Evolutionary conservation across 1,140 invertebrate species (phyloP).

Genomic region (Monochamus saltuarius): DNA sequence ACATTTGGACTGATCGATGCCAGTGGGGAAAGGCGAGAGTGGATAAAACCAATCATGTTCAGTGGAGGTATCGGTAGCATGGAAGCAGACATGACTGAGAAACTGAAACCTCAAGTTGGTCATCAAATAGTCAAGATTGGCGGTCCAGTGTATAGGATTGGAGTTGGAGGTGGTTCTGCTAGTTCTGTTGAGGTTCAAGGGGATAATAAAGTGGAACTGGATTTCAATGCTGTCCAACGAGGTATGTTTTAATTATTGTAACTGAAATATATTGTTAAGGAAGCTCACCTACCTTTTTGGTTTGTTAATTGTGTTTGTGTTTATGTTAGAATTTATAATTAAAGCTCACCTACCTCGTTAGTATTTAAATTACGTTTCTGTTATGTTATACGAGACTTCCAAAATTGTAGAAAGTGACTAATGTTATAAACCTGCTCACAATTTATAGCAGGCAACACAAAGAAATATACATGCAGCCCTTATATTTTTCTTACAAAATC

Average conservation of each 20-base stretch:
- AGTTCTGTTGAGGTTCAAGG: constrained; percentile 93
- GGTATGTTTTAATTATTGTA: constrained; percentile 21
- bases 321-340: too few relatives aligned
- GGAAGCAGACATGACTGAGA: constrained; percentile 75
- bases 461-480: too few relatives aligned
- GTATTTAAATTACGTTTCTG: too few relatives aligned
- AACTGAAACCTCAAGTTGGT: constrained; percentile 71
- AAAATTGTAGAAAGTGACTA: too few relatives aligned
- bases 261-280: too few relatives aligned
- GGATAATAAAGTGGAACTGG: constrained; percentile 81
- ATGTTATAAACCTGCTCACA: too few relatives aligned
- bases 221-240: constrained; percentile 95
- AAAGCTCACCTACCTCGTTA: too few relatives aligned
- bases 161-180: constrained; percentile 94
- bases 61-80: constrained; percentile 93
- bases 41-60: constrained; percentile 99
- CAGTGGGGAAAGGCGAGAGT: constrained; percentile 77
- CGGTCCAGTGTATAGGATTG: constrained; percentile 95
- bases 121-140: constrained; percentile 93
- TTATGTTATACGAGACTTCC: too few relatives aligned
- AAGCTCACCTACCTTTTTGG: too few relatives aligned
- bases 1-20: constrained; percentile 81
- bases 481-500: too few relatives aligned
- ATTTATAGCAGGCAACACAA: too few relatives aligned
- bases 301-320: too few relatives aligned